Percentiles rank a stretch among this genome's conserved stretches.
phyloP scores from a whole-genome alignment of 1,140 invertebrate genomes.

The Phthorimaea operculella region DNA sequence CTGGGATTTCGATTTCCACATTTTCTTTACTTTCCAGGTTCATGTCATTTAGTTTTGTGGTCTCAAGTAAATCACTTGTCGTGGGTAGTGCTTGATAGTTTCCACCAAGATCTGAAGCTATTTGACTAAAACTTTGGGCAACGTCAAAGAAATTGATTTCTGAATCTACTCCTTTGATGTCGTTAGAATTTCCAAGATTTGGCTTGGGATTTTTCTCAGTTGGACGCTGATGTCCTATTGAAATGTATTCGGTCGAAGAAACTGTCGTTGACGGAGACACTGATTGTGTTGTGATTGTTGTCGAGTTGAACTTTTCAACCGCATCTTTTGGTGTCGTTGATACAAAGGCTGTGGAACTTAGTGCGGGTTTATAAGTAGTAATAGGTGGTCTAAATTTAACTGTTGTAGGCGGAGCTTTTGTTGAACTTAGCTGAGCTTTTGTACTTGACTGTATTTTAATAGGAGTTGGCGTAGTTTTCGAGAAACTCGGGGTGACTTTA shows the following conservation, averaged over 20 bases:
- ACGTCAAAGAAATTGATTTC: constrained; percentile 50
- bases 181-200: constrained; percentile 15
- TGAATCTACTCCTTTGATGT: constrained; percentile 21
- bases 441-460: no score
- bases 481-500: no score
- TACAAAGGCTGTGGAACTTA: constrained; percentile 22
- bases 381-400: constrained; percentile 14
- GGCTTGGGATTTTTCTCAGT: constrained; percentile 16
- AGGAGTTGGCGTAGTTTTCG: no score
- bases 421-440: constrained; percentile 11
- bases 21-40: constrained; percentile 58
- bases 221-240: background rate
- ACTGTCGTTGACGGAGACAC: constrained; percentile 45
- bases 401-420: constrained; percentile 15
- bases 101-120: constrained; percentile 53
- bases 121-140: constrained; percentile 60
- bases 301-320: constrained; percentile 41
- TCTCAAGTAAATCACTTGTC: constrained; percentile 38
- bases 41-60: constrained; percentile 28
- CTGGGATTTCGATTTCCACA: constrained; percentile 52
- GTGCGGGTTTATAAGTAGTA: constrained; percentile 22
- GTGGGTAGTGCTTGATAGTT: constrained; percentile 41
- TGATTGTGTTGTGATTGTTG: constrained; percentile 56
- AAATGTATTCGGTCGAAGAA: constrained; percentile 42
- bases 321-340: constrained; percentile 23